Conservation (phyloP, 2,113 vertebrate species). For the Phoxinus phoxinus region DNA sequence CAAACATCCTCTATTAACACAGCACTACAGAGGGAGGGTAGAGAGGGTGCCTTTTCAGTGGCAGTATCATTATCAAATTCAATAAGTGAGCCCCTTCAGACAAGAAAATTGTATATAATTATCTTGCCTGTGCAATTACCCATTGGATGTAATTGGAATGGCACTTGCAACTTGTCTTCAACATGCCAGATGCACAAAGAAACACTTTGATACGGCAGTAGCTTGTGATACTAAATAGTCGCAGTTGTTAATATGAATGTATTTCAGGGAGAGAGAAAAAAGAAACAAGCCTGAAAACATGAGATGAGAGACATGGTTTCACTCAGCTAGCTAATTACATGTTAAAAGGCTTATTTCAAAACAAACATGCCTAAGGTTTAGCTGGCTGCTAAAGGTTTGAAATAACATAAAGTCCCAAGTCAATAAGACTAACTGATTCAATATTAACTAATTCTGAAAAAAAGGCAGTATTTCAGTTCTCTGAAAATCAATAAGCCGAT, state of each 20-base stretch:
- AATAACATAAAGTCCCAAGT: constrained; percentile 20
- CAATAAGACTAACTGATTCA: constrained; percentile 28
- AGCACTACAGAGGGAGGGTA: constrained; percentile 26
- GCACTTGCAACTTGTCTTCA: constrained; percentile 51
- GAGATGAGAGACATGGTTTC: background rate
- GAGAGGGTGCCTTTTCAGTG: constrained; percentile 32
- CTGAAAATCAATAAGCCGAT: constrained; percentile 26
- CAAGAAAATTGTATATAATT: constrained; percentile 60
- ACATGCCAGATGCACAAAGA: constrained; percentile 9
- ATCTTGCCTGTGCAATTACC: constrained; percentile 56
- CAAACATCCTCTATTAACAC: constrained; percentile 44
- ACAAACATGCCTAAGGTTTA: constrained; percentile 39
- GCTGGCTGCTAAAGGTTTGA: constrained; percentile 22
- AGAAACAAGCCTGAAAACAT: background rate
- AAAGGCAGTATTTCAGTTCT: background rate
- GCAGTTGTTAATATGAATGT: constrained; percentile 6
- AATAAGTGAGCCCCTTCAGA: constrained; percentile 58
- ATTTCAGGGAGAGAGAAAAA: constrained; percentile 29
- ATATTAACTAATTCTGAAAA: constrained; percentile 38
- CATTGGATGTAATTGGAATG: constrained; percentile 58
- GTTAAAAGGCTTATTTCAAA: constrained; percentile 42
- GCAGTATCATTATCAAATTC: constrained; percentile 57
- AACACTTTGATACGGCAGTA: background rate
- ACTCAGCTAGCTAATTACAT: constrained; percentile 42
- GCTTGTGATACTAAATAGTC: background rate